A percentile compares a stretch with the other conserved stretches of the same genome.
Conservation (phyloP, 1,140 invertebrate genomes). For the Anagrus nilaparvatae region DNA sequence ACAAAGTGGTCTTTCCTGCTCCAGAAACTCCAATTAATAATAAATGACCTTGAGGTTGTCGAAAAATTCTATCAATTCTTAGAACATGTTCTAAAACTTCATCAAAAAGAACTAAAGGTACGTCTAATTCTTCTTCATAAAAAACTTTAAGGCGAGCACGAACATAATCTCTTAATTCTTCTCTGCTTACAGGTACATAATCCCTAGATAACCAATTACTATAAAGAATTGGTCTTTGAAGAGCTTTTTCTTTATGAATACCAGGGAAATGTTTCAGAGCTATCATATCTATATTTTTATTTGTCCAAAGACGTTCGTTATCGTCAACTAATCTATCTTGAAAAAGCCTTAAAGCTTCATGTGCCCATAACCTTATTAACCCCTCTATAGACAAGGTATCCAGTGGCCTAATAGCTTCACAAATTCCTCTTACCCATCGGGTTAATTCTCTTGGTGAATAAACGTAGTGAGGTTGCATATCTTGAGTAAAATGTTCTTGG, state of each 20-base stretch:
- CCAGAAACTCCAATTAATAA: slow-evolving; percentile 95
- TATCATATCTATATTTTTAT: slow-evolving; percentile 92
- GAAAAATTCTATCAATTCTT: slow-evolving; percentile 96
- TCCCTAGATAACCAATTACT: slow-evolving; percentile 99
- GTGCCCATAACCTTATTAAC: slow-evolving; percentile 93
- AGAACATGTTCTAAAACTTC: slow-evolving; percentile 98
- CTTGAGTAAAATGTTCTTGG: slow-evolving; percentile 97
- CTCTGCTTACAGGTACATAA: slow-evolving; percentile 91
- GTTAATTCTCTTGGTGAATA: slow-evolving; percentile 99
- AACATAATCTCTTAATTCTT: slow-evolving; percentile 92
- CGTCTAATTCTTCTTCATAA: slow-evolving; percentile 99
- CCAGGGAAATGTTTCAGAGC: slow-evolving; percentile 92
- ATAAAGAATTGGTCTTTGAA: slow-evolving; percentile 88
- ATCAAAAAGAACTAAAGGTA: slow-evolving; percentile 95
- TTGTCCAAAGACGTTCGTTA: slow-evolving; percentile 92
- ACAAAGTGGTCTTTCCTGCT: slow-evolving; percentile 97
- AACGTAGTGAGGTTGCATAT: slow-evolving; percentile 99
- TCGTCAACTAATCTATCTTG: slow-evolving; percentile 94
- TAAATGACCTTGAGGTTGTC: slow-evolving; percentile 96
- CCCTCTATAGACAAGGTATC: slow-evolving; percentile 88
- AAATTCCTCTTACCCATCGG: slow-evolving; percentile 97
- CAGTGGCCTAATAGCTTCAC: slow-evolving; percentile 92
- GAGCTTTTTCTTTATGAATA: slow-evolving; percentile 75
- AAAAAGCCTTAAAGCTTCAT: slow-evolving; percentile 95
- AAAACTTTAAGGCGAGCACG: slow-evolving; percentile 97